Base-by-base conservation (phyloP, 2,113 vertebrate genomes). In the Patagioenas fasciata region DNA sequence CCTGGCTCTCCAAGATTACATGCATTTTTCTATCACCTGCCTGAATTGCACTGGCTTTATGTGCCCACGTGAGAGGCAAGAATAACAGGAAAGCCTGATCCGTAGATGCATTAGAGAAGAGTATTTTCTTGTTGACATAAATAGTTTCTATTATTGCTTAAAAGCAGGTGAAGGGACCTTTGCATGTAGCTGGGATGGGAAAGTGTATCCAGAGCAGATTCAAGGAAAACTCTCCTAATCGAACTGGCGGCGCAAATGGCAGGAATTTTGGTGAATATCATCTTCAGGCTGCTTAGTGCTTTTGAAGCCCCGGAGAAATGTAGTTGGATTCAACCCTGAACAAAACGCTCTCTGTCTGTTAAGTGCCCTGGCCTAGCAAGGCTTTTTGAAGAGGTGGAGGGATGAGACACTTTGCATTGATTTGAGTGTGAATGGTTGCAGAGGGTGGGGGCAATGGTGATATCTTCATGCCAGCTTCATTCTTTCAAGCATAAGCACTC, bases 111-210 rank as follows among this genome's bases (percentile, higher is more conserved):
- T 75, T 80, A 96, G 81, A 82, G 72, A 79, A 86, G 66, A 40
- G 15, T 26, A 20, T 65, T 44, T 56, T 82, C n/a, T 83, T 75
- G n/a, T 83, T 88, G 54, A 36, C 0, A 0, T 74, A 69, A 79
- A n/a, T n/a, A 73, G 25, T 77, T 91, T 80, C 58, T 89, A n/a
- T 92, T 92, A 34, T 74, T 72, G 73, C 78, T 56, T 67, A 91
- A 91, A 78, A 91, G 58, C 44, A 65, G 28, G 42, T 80, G 70
- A 82, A 90, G 65, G 51, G 34, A 60, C 32, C 50, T 92, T 64
- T 88, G 40, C 42, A 26, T 81, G 31, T 66, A 91, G 71, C 38
- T 5, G 11, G 18, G 47, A 44, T 51, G 25, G 61, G 54, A 58
- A 91, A 84, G 15, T 42, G 31, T 73, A 73, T 85, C 66, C 36